Base-by-base conservation (phyloP, 1,140 invertebrate species). In the Drosophila ironensis region DNA sequence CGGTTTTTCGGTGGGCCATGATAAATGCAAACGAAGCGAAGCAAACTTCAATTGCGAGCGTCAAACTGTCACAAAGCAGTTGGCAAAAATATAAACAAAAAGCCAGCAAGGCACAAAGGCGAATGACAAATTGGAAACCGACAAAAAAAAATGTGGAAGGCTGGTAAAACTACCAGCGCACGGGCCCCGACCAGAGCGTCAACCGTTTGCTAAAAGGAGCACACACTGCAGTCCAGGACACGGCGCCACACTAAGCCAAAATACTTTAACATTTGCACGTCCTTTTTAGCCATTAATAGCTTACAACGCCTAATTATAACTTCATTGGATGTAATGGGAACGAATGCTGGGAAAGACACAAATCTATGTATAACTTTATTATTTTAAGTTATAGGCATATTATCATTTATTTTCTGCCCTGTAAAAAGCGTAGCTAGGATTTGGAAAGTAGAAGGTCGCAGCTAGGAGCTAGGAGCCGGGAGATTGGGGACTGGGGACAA, bases 111-210 rank as follows among this genome's bases (percentile, higher is more conserved):
- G 25, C 44, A 52, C 53, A 70, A 56, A 71, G 47, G 35, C 45
- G 50, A 70, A 53, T 84, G 78, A 82, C 80, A 82, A 82, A 82
- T 82, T 84, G 80, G 59, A 73, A 78, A 54, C 30, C 33, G n/a
- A 37, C 3, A 37, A 37, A 37, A 37, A 37, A 37, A 37, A 37
- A 37, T 16, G 14, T 40, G 56, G 30, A 42, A 60, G 51, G 74
- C 77, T 73, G 68, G 50, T 50, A 20, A 54, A 67, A 66, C 47
- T 45, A 48, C 24, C 24, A 69, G 35, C 20, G 46, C 46, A 74
- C 38, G 52, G 51, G 64, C 61, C 37, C 40, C 20, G 30, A 75
- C 38, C 66, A 16, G 24, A 68, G 41, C 22, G 30, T 14, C 33
- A 37, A 37, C 33, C 33, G 12, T 16, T 37, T 37, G 33, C 12